phyloP scores from a whole-genome alignment of 2,113 vertebrate species.

The Hemiprocne comata region DNA sequence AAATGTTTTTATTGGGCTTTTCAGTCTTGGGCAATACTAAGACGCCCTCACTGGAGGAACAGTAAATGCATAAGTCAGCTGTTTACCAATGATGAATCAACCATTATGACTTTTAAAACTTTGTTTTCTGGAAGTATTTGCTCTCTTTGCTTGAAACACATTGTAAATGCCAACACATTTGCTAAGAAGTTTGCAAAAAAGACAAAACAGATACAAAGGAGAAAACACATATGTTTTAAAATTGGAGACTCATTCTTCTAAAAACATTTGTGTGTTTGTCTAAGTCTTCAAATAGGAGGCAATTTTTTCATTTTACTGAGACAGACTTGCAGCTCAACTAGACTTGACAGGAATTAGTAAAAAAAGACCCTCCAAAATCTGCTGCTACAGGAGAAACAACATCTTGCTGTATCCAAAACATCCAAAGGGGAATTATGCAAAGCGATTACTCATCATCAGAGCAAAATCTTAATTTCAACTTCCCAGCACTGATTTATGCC shows the following conservation, averaged over 20 bases:
- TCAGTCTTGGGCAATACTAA: background rate
- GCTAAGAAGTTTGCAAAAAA: background rate
- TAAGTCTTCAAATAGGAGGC: background rate
- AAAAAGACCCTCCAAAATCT: constrained; percentile 24
- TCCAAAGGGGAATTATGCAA: constrained; percentile 37
- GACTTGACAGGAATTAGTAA: background rate
- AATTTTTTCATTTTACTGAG: background rate
- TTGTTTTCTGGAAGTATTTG: background rate
- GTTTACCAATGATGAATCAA: constrained; percentile 5
- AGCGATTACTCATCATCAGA: constrained; percentile 14
- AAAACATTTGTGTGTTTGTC: background rate
- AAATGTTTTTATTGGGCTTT: background rate
- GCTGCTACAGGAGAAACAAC: background rate
- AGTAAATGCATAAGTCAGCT: background rate
- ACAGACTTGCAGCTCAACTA: background rate
- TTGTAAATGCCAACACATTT: constrained; percentile 4
- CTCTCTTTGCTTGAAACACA: constrained; percentile 14
- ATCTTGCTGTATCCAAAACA: constrained; percentile 1
- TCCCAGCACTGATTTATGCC: background rate
- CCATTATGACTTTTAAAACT: background rate
- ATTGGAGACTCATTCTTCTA: background rate
- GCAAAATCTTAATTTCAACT: background rate
- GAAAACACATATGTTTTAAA: constrained; percentile 1
- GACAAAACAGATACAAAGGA: constrained; percentile 23
- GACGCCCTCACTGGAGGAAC: background rate